Conservation (phyloP, 2,888 invertebrate genomes). For the Latrodectus elegans region DNA sequence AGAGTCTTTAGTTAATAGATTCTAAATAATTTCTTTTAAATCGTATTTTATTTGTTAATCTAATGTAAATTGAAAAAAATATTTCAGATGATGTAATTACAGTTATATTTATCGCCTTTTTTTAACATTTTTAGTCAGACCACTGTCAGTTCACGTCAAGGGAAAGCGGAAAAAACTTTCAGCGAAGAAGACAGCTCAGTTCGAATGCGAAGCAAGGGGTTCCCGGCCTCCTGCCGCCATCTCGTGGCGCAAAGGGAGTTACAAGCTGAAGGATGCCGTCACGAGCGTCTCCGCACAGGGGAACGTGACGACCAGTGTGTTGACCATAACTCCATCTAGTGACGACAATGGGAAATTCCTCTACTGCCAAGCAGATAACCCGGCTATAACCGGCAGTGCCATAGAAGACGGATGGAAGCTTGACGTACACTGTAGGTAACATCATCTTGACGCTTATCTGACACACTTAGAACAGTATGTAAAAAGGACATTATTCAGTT, state of each 20-base stretch:
- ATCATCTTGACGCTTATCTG: background rate
- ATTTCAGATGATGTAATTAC: too few relatives aligned
- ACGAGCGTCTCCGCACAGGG: constrained; percentile 63
- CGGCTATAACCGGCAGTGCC: constrained; percentile 71
- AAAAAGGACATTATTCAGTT: too few relatives aligned
- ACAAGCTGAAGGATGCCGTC: constrained; percentile 52
- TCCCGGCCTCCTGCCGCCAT: constrained; percentile 63
- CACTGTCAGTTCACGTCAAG: constrained; percentile 59
- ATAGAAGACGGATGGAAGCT: constrained; percentile 72
- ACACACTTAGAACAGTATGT: too few relatives aligned
- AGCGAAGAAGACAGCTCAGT: constrained; percentile 61
- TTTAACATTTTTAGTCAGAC: constrained; percentile 52
- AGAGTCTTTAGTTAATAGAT: too few relatives aligned
- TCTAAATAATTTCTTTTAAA: too few relatives aligned
- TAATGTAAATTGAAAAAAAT: too few relatives aligned
- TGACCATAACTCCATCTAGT: constrained; percentile 71
- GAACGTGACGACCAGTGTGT: constrained; percentile 71
- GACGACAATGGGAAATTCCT: constrained; percentile 72
- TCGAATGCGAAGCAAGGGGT: constrained; percentile 65
- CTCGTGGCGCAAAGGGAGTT: constrained; percentile 66
- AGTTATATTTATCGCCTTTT: too few relatives aligned
- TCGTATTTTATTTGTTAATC: too few relatives aligned
- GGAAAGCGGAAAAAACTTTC: constrained; percentile 55
- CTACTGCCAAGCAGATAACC: constrained; percentile 72
- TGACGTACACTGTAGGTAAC: constrained; percentile 72